Base-by-base conservation (phyloP, 2,888 invertebrate genomes). In the Agrotis exclamationis region DNA sequence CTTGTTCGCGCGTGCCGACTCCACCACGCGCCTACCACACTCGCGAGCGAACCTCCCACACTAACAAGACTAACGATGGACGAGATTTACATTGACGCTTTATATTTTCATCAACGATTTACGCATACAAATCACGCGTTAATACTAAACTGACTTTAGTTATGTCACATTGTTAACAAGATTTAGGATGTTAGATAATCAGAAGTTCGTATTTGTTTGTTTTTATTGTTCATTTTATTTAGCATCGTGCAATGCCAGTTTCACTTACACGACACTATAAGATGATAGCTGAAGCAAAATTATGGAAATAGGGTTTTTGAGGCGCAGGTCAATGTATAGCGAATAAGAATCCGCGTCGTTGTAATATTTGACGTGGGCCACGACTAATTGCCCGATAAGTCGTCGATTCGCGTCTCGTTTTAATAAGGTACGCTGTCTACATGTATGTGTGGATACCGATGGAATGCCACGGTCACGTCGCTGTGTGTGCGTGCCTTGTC, bases 321-420 rank as follows among this genome's bases (percentile, higher is more conserved):
- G 28, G 76, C 76, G 84, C 74, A 77, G 87, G 85, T 90, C 94
- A 93, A 93, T 95, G 95, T 93, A 95, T 86, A 85, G 79, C 81
- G 85, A 89, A 91, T 89, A 90, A 82, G 87, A 89, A 86, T 89
- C 83, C 78, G 82, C 68, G 79, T 86, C 94, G 91, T 85, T 84
- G 88, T 86, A 92, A 89, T 89, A 91, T 93, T 93, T 93, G 94
- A 93, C 92, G 93, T 92, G 92, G 90, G 92, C 92, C 92, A 92
- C 94, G 93, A 95, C 95, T 96, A 96, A 96, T 96, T 96, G 96
- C 93, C 94, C 96, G 96, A 96, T 96, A 96, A 96, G 95, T 95
- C 95, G 96, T 94, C 95, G 95, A 96, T 96, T 95, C 94, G 94
- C 94, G 94, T 95, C 96, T 96, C 96, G 95, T 96, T 96, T 96